Conservation (phyloP, 2,888 invertebrate species). For the Dasypolia templi region DNA sequence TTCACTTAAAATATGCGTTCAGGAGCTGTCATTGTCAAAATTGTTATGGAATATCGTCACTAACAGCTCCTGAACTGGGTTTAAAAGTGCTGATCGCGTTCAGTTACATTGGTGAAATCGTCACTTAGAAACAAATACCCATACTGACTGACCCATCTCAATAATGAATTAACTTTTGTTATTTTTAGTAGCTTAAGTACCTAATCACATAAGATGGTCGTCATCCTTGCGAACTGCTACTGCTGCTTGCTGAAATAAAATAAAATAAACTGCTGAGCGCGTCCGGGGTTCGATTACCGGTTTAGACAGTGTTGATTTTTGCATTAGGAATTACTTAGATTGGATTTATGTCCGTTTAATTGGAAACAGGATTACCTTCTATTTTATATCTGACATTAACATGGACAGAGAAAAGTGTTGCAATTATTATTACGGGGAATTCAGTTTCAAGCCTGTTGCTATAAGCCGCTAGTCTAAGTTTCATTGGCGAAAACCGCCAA, state of each 20-base stretch:
- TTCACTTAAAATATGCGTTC: no score
- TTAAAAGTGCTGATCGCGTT: no score
- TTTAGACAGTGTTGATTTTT: no score
- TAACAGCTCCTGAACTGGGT: no score
- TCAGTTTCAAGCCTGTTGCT: neutral
- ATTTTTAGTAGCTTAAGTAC: neutral
- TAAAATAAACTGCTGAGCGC: neutral
- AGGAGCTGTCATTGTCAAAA: no score
- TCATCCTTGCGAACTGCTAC: neutral
- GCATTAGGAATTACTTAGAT: neutral
- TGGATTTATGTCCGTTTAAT: neutral
- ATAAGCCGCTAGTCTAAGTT: neutral
- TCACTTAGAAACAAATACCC: neutral
- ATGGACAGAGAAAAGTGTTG: neutral
- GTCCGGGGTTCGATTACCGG: neutral
- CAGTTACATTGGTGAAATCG: no score
- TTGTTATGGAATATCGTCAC: no score
- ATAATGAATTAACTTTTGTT: neutral
- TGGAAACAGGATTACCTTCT: no score
- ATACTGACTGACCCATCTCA: neutral
- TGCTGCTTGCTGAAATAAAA: no score
- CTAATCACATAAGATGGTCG: neutral
- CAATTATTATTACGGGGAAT: neutral
- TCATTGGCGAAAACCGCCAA: no score
- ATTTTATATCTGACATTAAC: neutral